phyloP scores from a whole-genome alignment of 2,113 vertebrate genomes.

The Dasyurus viverrinus region DNA sequence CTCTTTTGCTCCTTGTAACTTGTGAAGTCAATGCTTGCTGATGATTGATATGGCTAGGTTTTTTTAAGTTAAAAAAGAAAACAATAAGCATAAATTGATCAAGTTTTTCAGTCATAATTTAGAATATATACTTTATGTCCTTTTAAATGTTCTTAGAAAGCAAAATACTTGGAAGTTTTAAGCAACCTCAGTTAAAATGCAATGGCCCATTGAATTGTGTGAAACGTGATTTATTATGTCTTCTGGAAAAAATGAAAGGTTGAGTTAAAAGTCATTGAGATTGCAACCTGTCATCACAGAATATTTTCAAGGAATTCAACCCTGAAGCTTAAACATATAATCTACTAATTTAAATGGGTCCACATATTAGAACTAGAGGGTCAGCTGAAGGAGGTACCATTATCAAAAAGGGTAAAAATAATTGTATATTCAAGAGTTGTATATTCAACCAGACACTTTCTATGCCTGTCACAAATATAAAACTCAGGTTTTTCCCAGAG shows the following conservation, averaged over 20 bases:
- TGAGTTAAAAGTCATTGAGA: constrained; percentile 72
- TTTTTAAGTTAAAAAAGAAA: not conserved
- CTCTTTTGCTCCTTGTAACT: not conserved
- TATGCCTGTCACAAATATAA: constrained; percentile 64
- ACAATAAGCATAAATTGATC: constrained; percentile 63
- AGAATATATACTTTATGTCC: constrained; percentile 71
- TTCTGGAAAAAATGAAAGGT: constrained; percentile 78
- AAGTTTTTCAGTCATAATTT: constrained; percentile 71
- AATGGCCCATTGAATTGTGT: constrained; percentile 68
- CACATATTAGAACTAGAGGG: constrained; percentile 67
- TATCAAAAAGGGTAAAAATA: constrained; percentile 72
- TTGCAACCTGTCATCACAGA: constrained; percentile 78
- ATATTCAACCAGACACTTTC: constrained; percentile 69
- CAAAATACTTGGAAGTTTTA: constrained; percentile 72
- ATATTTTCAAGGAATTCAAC: constrained; percentile 79
- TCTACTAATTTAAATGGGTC: constrained; percentile 77
- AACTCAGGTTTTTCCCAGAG: constrained; percentile 34
- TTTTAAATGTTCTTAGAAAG: constrained; percentile 78
- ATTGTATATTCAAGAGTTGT: constrained; percentile 74
- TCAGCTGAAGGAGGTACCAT: constrained; percentile 73
- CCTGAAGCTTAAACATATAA: constrained; percentile 75
- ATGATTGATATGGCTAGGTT: not conserved
- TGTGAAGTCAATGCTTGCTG: not conserved
- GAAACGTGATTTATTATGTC: constrained; percentile 72
- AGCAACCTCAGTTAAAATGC: constrained; percentile 73